Conservation (phyloP, 1,140 invertebrate genomes). For the Bombus polaris region DNA sequence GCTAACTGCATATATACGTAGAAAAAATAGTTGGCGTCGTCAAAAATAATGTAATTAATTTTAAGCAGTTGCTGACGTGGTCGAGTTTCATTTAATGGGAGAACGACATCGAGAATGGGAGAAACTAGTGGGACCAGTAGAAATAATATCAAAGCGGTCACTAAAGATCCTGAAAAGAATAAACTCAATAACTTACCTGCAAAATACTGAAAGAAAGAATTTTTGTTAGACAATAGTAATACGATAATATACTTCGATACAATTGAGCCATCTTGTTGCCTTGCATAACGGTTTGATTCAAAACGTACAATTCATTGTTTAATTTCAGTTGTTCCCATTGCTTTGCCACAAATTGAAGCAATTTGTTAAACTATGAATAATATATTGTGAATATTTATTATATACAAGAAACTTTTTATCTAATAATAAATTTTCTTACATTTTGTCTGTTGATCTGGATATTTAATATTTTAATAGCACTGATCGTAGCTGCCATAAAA, state of each 20-base stretch:
- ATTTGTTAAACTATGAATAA: slow-evolving; percentile 9
- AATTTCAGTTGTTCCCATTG: background rate
- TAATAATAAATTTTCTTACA: background rate
- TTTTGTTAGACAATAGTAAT: background rate
- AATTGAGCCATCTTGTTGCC: background rate
- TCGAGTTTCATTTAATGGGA: slow-evolving; percentile 5
- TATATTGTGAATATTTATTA: background rate
- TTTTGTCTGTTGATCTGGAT: background rate
- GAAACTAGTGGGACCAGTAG: background rate
- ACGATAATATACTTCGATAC: slow-evolving; percentile 15
- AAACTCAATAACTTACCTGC: background rate
- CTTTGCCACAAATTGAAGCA: background rate
- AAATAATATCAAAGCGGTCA: background rate
- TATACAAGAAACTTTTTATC: background rate
- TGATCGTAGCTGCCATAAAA: background rate
- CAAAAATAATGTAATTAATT: slow-evolving; percentile 3
- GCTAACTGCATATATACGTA: background rate
- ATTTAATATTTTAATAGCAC: background rate
- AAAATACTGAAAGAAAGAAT: background rate
- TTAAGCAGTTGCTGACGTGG: background rate
- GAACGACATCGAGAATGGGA: background rate
- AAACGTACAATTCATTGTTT: background rate
- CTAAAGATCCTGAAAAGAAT: background rate
- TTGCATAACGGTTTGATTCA: background rate
- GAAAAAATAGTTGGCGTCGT: background rate